phyloP scores from a whole-genome alignment of 1,140 invertebrate genomes.

The Eubasilissa regina region DNA sequence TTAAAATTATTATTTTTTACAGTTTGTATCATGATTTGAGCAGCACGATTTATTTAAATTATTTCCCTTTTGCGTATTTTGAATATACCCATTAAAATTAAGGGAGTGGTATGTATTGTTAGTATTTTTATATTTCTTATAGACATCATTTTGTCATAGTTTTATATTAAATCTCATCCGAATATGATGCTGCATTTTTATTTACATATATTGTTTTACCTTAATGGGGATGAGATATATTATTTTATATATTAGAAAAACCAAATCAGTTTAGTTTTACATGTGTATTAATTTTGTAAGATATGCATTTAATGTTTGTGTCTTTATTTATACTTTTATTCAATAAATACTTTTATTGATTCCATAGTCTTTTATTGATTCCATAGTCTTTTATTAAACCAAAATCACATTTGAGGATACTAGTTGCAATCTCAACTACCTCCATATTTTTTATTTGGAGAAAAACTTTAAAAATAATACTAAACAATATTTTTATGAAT shows the following conservation, averaged over 20 bases:
- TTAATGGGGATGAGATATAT: not conserved
- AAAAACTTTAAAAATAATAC: too few species aligned
- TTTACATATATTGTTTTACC: not conserved
- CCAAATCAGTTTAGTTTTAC: conserved; percentile 19
- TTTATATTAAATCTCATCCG: not conserved
- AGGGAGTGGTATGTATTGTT: conserved; percentile 12
- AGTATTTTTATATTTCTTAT: conserved; percentile 30
- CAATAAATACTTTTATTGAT: conserved; percentile 34
- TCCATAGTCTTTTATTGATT: too few species aligned
- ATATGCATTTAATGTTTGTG: conserved; percentile 30
- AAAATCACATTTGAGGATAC: too few species aligned
- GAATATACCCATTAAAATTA: not conserved
- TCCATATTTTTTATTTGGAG: too few species aligned
- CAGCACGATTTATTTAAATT: not conserved
- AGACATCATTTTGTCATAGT: conserved; percentile 14
- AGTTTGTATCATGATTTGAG: not conserved
- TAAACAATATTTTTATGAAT: too few species aligned
- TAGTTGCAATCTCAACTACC: too few species aligned
- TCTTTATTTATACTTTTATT: conserved; percentile 27
- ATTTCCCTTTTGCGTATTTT: not conserved
- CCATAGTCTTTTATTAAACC: too few species aligned
- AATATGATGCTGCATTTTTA: not conserved
- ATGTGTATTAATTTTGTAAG: conserved; percentile 32
- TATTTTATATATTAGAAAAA: conserved; percentile 28
- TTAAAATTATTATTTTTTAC: not conserved